These are phyloP conservation scores for Alethe castanea DNA, from an alignment of 2,113 vertebrate genomes.

Conservation along the genomic window DNA sequence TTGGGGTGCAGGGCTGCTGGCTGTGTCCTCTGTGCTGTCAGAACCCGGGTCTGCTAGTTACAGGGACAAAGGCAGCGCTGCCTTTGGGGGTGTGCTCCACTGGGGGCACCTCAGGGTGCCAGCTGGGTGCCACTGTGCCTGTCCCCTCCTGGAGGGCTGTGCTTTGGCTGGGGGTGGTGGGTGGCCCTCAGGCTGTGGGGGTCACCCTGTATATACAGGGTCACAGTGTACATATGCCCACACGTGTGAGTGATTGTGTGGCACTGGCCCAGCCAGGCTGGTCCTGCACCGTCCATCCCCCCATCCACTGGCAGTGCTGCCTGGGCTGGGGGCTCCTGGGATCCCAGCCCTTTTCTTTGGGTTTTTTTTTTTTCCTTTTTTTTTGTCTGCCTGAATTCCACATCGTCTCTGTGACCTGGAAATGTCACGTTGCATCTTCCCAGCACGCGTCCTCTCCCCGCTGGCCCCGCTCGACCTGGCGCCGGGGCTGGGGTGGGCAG, in stretches of 20 bases:
- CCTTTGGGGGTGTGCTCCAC: fast-evolving
- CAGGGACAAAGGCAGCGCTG: fast-evolving
- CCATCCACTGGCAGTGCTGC: fast-evolving
- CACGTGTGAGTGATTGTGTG: background rate
- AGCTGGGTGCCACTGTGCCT: background rate
- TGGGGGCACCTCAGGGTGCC: background rate
- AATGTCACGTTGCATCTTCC: constrained; percentile 54
- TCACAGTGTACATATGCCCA: background rate
- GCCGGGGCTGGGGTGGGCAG: background rate
- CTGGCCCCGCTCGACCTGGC: background rate
- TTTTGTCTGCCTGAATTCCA: constrained; percentile 23
- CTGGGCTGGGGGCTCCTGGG: background rate
- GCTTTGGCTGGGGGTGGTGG: background rate
- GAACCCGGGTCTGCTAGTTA: background rate
- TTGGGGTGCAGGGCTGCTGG: background rate
- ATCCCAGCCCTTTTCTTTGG: background rate
- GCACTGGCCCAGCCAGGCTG: background rate
- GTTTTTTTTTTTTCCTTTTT: background rate
- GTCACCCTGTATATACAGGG: background rate
- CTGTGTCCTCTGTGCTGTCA: no score
- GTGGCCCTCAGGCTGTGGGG: background rate
- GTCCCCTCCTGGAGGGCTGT: background rate
- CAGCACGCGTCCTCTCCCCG: background rate
- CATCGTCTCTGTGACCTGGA: constrained; percentile 46
- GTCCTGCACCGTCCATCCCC: background rate